Conservation (phyloP, 2,113 vertebrate species). For the Scartelaos histophorus region DNA sequence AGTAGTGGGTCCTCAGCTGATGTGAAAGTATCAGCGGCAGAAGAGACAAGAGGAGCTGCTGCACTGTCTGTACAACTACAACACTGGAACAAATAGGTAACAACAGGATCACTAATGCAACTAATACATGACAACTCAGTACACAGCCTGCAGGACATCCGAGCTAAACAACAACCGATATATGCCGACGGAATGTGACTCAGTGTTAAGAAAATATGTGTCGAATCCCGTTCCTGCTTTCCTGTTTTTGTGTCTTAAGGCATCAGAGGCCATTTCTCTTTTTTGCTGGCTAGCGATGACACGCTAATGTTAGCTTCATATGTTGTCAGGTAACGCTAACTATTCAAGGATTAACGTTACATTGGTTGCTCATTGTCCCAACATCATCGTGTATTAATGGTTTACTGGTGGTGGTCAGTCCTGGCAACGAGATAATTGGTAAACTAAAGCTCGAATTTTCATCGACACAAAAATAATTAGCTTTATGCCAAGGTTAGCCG, state of each 20-base stretch:
- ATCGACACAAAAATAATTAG: slow-evolving; percentile 58
- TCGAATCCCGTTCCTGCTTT: slow-evolving; percentile 76
- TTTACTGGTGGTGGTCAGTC: slow-evolving; percentile 8
- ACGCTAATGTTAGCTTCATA: slow-evolving; percentile 47
- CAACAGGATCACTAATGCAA: slow-evolving; percentile 62
- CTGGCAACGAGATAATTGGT: slow-evolving; percentile 42
- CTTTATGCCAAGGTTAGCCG: slow-evolving; percentile 60
- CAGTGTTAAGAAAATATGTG: slow-evolving; percentile 65
- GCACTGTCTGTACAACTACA: slow-evolving; percentile 80
- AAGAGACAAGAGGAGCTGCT: slow-evolving; percentile 76
- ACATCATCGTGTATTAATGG: not conserved
- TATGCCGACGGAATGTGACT: slow-evolving; percentile 32
- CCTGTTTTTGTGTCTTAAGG: slow-evolving; percentile 74
- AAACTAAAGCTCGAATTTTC: slow-evolving; percentile 42
- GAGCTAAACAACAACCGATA: slow-evolving; percentile 43
- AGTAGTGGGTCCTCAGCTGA: slow-evolving; percentile 75
- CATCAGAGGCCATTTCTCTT: slow-evolving; percentile 75
- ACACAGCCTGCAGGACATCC: slow-evolving; percentile 29
- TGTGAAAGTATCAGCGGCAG: slow-evolving; percentile 68
- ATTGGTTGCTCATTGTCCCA: not conserved
- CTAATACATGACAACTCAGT: slow-evolving; percentile 49
- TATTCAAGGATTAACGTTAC: not conserved
- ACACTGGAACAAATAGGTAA: slow-evolving; percentile 82
- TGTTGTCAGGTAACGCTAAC: slow-evolving; percentile 24
- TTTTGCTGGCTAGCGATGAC: slow-evolving; percentile 56